These are phyloP conservation scores for Tetragnatha montana DNA, from an alignment of 2,888 invertebrate species.

Conservation along the genomic window DNA sequence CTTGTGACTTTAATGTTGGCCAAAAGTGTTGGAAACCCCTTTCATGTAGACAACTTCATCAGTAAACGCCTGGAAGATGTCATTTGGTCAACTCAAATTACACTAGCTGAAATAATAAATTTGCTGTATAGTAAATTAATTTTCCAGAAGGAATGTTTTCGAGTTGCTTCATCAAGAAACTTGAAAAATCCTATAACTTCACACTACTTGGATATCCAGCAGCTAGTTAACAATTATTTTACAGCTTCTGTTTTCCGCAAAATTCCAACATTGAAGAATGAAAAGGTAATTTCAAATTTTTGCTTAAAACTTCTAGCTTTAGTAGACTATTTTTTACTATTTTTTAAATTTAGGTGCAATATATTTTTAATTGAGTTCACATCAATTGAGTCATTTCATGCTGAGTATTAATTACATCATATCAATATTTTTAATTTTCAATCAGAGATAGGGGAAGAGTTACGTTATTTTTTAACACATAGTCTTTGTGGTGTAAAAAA, in stretches of 20 bases:
- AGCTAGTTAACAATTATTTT: constrained; percentile 41
- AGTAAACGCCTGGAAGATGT: constrained; percentile 57
- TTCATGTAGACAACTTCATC: constrained; percentile 47
- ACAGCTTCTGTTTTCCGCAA: constrained; percentile 38
- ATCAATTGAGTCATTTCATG: too few species aligned
- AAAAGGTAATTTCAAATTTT: constrained; percentile 26
- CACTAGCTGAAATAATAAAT: constrained; percentile 58
- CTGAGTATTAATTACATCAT: too few species aligned
- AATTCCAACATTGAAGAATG: constrained; percentile 38
- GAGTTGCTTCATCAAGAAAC: constrained; percentile 24
- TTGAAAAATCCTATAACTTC: neutral
- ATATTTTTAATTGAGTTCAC: too few species aligned
- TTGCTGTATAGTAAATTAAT: constrained; percentile 45
- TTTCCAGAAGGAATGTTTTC: constrained; percentile 49
- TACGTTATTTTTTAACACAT: too few species aligned
- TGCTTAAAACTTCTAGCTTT: too few species aligned
- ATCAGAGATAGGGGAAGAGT: too few species aligned
- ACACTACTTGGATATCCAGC: constrained; percentile 3
- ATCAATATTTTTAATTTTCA: too few species aligned
- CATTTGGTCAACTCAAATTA: constrained; percentile 58
- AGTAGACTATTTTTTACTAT: too few species aligned
- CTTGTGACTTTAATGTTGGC: constrained; percentile 52
- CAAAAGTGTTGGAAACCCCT: constrained; percentile 46
- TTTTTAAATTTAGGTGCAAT: too few species aligned
- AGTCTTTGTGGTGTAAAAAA: too few species aligned